A percentile compares a stretch with the other conserved stretches of the same genome.
These are phyloP conservation scores for Ophthalmolycus amberensis DNA, from an alignment of 2,113 vertebrate genomes.

Conservation along the genomic window DNA sequence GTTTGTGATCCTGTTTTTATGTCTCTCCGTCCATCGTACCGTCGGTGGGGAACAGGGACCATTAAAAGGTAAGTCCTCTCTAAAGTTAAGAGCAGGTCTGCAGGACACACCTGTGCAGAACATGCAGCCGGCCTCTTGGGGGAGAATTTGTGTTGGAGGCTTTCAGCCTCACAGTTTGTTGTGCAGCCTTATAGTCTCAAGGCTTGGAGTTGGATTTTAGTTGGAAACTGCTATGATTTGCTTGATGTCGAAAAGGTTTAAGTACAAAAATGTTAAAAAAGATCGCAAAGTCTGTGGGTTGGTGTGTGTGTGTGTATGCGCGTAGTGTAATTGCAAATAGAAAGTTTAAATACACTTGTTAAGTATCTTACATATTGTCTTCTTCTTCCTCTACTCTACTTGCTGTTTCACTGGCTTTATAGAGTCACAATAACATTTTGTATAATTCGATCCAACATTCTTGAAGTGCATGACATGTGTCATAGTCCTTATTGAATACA, in stretches of 20 bases:
- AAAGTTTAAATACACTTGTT: neutral
- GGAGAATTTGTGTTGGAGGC: slow-evolving; percentile 4
- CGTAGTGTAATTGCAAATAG: neutral
- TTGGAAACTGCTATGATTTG: neutral
- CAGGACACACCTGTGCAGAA: slow-evolving; percentile 1
- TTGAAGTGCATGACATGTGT: neutral
- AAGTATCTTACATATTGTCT: neutral
- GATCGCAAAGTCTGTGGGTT: neutral
- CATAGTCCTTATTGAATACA: neutral
- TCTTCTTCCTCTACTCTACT: neutral
- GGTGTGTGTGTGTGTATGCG: neutral
- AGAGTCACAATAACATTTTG: neutral
- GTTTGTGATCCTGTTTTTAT: slow-evolving; percentile 27
- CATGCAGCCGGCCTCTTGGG: slow-evolving; percentile 1
- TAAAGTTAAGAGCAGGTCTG: slow-evolving; percentile 49
- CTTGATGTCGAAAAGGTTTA: slow-evolving; percentile 8
- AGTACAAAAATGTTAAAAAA: neutral
- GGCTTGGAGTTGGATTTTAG: neutral
- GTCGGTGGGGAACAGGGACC: slow-evolving; percentile 36
- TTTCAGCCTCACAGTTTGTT: neutral
- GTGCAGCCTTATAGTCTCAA: neutral
- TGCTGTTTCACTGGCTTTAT: neutral
- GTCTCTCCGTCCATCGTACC: slow-evolving; percentile 42
- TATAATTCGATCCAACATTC: neutral
- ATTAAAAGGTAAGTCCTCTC: slow-evolving; percentile 73